Base-by-base conservation (phyloP, 2,888 invertebrate genomes). In the Calliphora vomitoria region DNA sequence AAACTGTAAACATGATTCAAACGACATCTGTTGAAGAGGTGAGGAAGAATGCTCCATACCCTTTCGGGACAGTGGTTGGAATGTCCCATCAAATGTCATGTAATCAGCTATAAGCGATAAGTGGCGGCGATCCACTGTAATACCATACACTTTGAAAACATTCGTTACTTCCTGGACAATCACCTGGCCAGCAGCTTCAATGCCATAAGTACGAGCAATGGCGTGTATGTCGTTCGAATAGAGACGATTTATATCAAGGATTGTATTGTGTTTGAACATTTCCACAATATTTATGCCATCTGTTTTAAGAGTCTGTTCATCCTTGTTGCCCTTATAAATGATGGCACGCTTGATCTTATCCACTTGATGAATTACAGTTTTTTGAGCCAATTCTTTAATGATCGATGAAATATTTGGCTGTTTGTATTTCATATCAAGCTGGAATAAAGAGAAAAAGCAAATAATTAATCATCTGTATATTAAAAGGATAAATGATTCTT, bases 91-190 rank as follows among this genome's bases (percentile, higher is more conserved):
- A 90, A 96, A 98, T 0, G 99, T 99, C 99, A 99, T 99, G 93
- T 99, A 99, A 94, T 99, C 99, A 0, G 99, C 98, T 76, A 99
- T 96, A 6, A 99, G 94, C 0, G 96, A 96, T 91, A 99, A 95
- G 95, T 99, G 99, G 35, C 99, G 95, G 0, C 97, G 96, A 94
- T 99, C 98, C 4, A 99, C 99, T 10, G 96, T 96, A 91, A 99
- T 99, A 38, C 99, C 99, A 91, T 99, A 99, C 0, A 98, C 98
- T 90, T 97, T 97, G 94, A 99, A 99, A 47, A 99, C 99, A 92
- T 98, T 97, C 93, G 97, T 96, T 66, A 99, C 97, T 95, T 99
- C 99, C 93, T 97, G 97, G 13, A 98, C 96, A 82, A 99, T 97
- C 3, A 98, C 97, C 93, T 96, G 96, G 72, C 96, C 95, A 0